Base-by-base conservation (phyloP, 2,113 vertebrate genomes). In the Excalfactoria chinensis region DNA sequence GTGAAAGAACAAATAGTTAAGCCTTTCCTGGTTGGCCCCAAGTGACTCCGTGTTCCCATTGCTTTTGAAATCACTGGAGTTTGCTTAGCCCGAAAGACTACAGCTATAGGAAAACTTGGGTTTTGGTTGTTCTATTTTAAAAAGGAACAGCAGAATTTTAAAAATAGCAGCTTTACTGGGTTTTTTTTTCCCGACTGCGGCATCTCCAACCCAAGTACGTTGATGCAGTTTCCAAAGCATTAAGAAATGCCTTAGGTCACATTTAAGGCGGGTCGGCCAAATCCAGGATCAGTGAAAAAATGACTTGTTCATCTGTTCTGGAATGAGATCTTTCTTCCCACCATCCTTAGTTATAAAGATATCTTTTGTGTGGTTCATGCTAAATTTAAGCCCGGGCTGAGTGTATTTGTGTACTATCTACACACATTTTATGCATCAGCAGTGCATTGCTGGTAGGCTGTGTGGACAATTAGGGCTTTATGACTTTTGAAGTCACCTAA, bases 221-320 rank as follows among this genome's bases (percentile, higher is more conserved):
- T 94, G 96, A 97, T 96, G 77, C 82, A 94, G 88, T 97, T 96
- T 95, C 91, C 95, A 95, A 95, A 96, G 92, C 84, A 93, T 89
- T 93, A 87, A 93, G 77, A 94, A 94, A 95, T 94, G 81, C 91
- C 94, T 96, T 85, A 85, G 92, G 94, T 97, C 95, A 95, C 81
- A 96, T 93, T 96, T 93, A 84, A 95, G 77, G 91, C 66, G 90
- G 84, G 88, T 93, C 95, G 94, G 92, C 91, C 96, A 97, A 95
- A 97, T 84, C 55, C 75, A 95, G 83, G 62, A 95, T 95, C 84
- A 89, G 95, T 90, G 81, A 89, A 95, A 93, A 96, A 94, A 95
- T 79, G 43, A 93, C 70, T 74, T 90, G 86, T 93, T 96, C 89
- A 59, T 94, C 81, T 93, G 78, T 41, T 90, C 88, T 96, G 91